Evolutionary conservation across 2,113 vertebrate genomes (phyloP).

Genomic region (Australoheros scitulus): DNA sequence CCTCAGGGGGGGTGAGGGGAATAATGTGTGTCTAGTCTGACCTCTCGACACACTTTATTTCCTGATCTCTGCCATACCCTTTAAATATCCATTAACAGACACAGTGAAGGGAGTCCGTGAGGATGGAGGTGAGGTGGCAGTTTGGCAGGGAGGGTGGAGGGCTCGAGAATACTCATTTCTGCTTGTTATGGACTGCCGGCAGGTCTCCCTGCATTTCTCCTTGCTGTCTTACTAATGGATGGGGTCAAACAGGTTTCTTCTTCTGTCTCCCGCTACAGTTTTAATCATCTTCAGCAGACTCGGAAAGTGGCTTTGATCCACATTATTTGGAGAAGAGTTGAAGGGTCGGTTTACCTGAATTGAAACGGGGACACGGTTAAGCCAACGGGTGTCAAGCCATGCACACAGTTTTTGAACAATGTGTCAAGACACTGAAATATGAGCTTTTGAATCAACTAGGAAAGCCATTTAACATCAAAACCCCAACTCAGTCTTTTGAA

Average conservation of each 20-base stretch:
- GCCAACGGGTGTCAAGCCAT: slow-evolving; percentile 4
- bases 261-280: slow-evolving; percentile 11
- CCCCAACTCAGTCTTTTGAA: background rate
- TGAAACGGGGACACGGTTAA: background rate
- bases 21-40: slow-evolving; percentile 58
- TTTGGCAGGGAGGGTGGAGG: background rate
- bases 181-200: slow-evolving; percentile 38
- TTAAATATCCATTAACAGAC: slow-evolving; percentile 76
- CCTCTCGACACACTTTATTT: slow-evolving; percentile 58
- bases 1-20: slow-evolving; percentile 33
- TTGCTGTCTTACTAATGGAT: slow-evolving; percentile 35
- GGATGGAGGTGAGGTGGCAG: slow-evolving; percentile 2
- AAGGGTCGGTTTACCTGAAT: slow-evolving; percentile 13
- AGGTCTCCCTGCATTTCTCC: slow-evolving; percentile 3
- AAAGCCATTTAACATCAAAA: background rate
- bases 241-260: slow-evolving; percentile 26
- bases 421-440: background rate
- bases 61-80: slow-evolving; percentile 70
- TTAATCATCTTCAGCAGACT: slow-evolving; percentile 35
- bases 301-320: background rate
- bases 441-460: background rate
- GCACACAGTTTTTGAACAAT: background rate
- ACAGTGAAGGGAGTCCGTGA: slow-evolving; percentile 12
- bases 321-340: background rate
- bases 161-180: slow-evolving; percentile 33